phyloP scores from a whole-genome alignment of 2,888 invertebrate genomes.

The Xestia ashworthii region DNA sequence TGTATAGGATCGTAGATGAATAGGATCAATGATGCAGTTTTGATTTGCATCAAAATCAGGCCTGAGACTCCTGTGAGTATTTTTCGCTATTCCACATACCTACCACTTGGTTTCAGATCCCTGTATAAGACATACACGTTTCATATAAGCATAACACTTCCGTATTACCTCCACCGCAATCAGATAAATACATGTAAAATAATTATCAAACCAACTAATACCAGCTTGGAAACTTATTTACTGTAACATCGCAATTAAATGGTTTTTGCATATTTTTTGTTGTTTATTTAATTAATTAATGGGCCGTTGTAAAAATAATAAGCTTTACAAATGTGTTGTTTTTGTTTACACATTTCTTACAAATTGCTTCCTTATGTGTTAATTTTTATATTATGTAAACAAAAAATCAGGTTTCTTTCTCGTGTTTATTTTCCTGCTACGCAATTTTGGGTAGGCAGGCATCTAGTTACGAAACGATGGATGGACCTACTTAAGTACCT shows the following conservation, averaged over 20 bases:
- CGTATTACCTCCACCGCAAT: neutral
- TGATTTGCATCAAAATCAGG: neutral
- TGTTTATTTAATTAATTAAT: conserved; percentile 43
- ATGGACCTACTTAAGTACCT: neutral
- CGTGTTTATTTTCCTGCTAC: neutral
- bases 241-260: conserved; percentile 44
- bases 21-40: neutral
- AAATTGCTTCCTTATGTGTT: conserved; percentile 52
- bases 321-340: conserved; percentile 26
- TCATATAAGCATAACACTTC: conserved; percentile 11
- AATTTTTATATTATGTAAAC: conserved; percentile 27
- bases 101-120: neutral
- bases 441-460: neutral
- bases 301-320: conserved; percentile 17
- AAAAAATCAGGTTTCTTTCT: neutral
- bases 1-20: too few relatives aligned
- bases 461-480: neutral
- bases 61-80: neutral
- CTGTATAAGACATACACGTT: neutral
- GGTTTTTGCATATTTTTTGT: conserved; percentile 38
- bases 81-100: neutral
- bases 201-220: conserved; percentile 33
- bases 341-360: conserved; percentile 34
- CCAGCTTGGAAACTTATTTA: conserved; percentile 16
- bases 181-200: conserved; percentile 4